Percentiles rank a stretch among this genome's conserved stretches.
Evolutionary conservation across 2,888 invertebrate genomes (phyloP).

Genomic region (Hydraecia micacea): DNA sequence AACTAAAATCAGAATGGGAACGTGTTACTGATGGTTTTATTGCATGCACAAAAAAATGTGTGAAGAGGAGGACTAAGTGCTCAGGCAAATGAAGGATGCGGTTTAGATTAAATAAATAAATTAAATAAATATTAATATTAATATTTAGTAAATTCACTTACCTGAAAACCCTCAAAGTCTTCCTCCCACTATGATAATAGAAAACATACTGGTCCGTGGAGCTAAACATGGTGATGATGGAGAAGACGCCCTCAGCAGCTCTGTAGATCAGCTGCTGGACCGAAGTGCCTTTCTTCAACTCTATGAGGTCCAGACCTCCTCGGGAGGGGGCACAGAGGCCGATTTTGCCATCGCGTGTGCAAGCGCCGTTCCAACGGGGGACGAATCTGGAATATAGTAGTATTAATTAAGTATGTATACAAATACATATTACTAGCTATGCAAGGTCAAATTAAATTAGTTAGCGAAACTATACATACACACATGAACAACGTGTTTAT

Average conservation of each 20-base stretch:
- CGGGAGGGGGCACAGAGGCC: conserved; percentile 98
- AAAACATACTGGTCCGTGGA: conserved; percentile 98
- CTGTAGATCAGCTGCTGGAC: conserved; percentile 97
- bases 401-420: not conserved
- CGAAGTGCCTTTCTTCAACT: conserved; percentile 96
- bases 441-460: not conserved
- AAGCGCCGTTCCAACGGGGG: conserved; percentile 97
- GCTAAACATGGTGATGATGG: conserved; percentile 98
- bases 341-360: conserved; percentile 96
- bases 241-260: conserved; percentile 99
- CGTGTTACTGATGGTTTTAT: no score
- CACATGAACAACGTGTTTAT: no score
- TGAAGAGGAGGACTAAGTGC: no score
- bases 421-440: not conserved
- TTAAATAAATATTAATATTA: no score
- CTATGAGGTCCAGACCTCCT: conserved; percentile 97
- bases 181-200: conserved; percentile 98
- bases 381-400: conserved; percentile 89
- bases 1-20: no score
- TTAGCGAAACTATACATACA: no score
- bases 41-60: no score
- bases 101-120: no score
- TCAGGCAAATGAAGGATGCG: no score
- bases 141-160: not conserved
- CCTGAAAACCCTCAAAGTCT: conserved; percentile 98